These are phyloP conservation scores for Octopus bimaculoides DNA, from an alignment of 1,140 invertebrate species.

Conservation along the genomic window DNA sequence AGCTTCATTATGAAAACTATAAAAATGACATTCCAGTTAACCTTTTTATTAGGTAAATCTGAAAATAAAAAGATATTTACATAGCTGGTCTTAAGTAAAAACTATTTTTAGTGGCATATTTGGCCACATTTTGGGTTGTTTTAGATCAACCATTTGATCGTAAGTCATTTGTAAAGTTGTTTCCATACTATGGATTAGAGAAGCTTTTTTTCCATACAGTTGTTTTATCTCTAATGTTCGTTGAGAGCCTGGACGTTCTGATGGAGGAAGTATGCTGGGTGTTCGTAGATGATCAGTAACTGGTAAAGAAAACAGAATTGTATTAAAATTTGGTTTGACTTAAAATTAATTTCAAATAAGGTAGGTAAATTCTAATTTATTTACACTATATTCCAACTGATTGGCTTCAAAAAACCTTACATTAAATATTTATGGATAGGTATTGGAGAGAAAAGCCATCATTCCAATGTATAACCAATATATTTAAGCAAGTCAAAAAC, in stretches of 20 bases:
- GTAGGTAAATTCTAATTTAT: too few species aligned
- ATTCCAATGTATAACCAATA: too few species aligned
- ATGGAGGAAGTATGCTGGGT: constrained; percentile 40
- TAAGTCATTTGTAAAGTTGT: constrained; percentile 68
- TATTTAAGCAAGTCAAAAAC: too few species aligned
- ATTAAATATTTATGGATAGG: too few species aligned
- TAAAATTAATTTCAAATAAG: too few species aligned
- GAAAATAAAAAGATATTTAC: too few species aligned
- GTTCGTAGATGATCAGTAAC: constrained; percentile 22
- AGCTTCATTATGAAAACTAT: too few species aligned
- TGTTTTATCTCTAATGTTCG: constrained; percentile 51
- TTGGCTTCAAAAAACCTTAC: too few species aligned
- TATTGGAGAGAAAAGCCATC: too few species aligned
- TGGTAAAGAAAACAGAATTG: constrained; percentile 16
- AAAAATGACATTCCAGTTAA: too few species aligned
- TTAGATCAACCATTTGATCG: constrained; percentile 65
- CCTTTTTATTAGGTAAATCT: too few species aligned
- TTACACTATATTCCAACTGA: too few species aligned
- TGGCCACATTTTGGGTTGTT: constrained; percentile 70
- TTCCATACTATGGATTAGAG: constrained; percentile 74
- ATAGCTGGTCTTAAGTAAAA: constrained; percentile 26
- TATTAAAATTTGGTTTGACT: not conserved
- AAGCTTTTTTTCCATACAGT: constrained; percentile 57
- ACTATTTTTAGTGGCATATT: constrained; percentile 68
- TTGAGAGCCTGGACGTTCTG: constrained; percentile 51